These are phyloP conservation scores for Takifugu ocellatus DNA, from an alignment of 2,797 vertebrate species.

Conservation along the genomic window DNA sequence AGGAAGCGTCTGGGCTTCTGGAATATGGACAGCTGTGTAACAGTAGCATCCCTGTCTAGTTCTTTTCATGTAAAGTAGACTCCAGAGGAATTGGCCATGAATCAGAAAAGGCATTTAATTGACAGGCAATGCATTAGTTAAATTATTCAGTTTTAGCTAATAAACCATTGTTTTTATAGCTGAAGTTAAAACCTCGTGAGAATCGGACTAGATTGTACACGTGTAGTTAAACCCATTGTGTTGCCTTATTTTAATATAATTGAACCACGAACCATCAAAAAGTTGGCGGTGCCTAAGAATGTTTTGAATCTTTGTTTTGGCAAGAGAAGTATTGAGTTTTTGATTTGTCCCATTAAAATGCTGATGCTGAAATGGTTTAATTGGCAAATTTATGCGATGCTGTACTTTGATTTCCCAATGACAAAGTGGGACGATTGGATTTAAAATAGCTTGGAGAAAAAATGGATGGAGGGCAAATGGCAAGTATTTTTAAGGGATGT, in stretches of 20 bases:
- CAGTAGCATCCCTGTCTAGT: conserved; percentile 56
- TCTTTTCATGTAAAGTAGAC: conserved; percentile 57
- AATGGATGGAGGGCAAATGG: not conserved
- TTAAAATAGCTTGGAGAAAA: not conserved
- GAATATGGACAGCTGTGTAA: conserved; percentile 38
- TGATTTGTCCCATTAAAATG: conserved; percentile 79
- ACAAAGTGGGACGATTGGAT: not conserved
- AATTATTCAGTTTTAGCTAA: conserved; percentile 64
- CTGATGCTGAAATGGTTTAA: conserved; percentile 57
- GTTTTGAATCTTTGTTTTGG: conserved; percentile 63
- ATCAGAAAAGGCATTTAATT: conserved; percentile 44
- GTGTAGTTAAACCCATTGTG: conserved; percentile 59
- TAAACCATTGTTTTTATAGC: conserved; percentile 53
- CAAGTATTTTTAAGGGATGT: too few relatives aligned
- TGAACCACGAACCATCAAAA: conserved; percentile 64
- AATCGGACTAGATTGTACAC: conserved; percentile 58
- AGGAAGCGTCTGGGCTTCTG: conserved; percentile 60
- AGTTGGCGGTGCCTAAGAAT: conserved; percentile 73
- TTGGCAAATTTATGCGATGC: not conserved
- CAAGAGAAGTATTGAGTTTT: conserved; percentile 66
- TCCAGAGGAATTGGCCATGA: conserved; percentile 37
- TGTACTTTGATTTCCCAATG: not conserved
- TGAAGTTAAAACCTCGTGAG: conserved; percentile 31
- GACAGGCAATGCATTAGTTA: conserved; percentile 51
- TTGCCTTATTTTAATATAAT: conserved; percentile 74